These are phyloP conservation scores for Blastobasis adustella DNA, from an alignment of 2,888 invertebrate genomes.

Conservation along the genomic window DNA sequence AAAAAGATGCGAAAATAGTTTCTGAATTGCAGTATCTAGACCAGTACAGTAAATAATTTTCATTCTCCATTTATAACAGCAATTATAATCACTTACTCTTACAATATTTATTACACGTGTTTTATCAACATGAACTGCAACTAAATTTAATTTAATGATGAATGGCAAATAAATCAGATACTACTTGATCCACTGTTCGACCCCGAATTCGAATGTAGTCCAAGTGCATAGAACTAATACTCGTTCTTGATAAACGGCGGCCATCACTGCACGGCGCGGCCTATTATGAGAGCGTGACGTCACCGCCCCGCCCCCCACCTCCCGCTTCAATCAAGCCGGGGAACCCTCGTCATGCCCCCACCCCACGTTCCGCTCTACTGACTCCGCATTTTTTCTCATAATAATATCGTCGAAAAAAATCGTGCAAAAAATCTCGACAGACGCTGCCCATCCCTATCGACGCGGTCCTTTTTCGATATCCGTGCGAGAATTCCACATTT, in stretches of 20 bases:
- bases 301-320: conserved; percentile 72
- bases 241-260: conserved; percentile 68
- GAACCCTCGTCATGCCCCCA: conserved; percentile 74
- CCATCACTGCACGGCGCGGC: conserved; percentile 72
- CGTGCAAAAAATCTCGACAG: conserved; percentile 72
- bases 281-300: conserved; percentile 74
- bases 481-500: conserved; percentile 48
- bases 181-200: neutral
- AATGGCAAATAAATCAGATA: neutral
- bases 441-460: conserved; percentile 62
- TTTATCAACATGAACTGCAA: no score
- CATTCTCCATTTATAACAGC: no score
- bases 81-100: no score
- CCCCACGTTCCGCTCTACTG: conserved; percentile 71
- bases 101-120: no score
- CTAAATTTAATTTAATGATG: no score
- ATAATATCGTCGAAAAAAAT: conserved; percentile 73
- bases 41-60: no score
- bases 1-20: no score
- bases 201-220: conserved; percentile 36
- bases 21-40: no score
- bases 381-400: conserved; percentile 72
- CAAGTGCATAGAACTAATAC: conserved; percentile 59
- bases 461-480: conserved; percentile 44
- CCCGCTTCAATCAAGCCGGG: conserved; percentile 71